Conservation (phyloP, 64 coral and sea anemone species). For the Stichodactyla mertensii region DNA sequence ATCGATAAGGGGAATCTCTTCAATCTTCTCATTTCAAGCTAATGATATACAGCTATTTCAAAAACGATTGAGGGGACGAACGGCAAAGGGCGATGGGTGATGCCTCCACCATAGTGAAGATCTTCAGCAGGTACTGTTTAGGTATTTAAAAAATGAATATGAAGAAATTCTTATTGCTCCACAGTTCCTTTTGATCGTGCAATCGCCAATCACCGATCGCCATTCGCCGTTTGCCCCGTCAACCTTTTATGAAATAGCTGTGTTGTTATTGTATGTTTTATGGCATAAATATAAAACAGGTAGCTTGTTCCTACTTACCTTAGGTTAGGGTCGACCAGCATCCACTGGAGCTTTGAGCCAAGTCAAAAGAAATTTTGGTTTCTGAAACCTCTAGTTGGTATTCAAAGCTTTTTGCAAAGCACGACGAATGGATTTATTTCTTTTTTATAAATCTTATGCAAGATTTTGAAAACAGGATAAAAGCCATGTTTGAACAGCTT, state of each 20-base stretch:
- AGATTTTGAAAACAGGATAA: not conserved
- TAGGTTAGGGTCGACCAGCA: not conserved
- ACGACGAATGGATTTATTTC: not conserved
- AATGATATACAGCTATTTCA: too few relatives aligned
- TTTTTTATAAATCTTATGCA: not conserved
- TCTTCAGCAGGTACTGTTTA: too few relatives aligned
- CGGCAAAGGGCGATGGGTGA: too few relatives aligned
- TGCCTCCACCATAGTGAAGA: too few relatives aligned
- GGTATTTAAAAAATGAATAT: too few relatives aligned
- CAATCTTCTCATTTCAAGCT: too few relatives aligned
- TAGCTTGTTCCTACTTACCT: not conserved
- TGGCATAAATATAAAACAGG: not conserved
- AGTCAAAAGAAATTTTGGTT: not conserved
- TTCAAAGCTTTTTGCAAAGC: not conserved
- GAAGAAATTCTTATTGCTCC: too few relatives aligned
- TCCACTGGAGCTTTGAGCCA: not conserved
- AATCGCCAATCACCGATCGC: too few relatives aligned
- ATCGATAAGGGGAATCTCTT: too few relatives aligned
- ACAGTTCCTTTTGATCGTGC: too few relatives aligned
- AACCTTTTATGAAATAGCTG: not conserved
- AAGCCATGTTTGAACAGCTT: not conserved
- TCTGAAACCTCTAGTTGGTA: not conserved
- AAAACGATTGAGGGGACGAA: too few relatives aligned
- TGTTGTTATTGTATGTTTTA: not conserved
- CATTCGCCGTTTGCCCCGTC: not conserved